These are phyloP conservation scores for Anabas testudineus DNA, from an alignment of 2,797 vertebrate species.

Conservation along the genomic window DNA sequence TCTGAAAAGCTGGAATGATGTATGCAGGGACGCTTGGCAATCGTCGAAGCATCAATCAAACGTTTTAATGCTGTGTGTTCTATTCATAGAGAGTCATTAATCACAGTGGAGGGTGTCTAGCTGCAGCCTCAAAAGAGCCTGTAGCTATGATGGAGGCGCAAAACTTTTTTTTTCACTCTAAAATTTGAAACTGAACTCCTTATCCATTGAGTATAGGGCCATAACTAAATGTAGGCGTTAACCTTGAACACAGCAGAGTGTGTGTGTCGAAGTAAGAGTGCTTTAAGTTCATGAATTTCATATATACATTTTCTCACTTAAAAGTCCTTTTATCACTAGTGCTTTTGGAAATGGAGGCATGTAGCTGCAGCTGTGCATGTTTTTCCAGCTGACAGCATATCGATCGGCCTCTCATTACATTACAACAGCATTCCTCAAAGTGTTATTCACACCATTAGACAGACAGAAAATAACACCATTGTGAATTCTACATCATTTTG, in stretches of 20 bases:
- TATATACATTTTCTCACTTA: conserved; percentile 18
- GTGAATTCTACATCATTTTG: conserved; percentile 64
- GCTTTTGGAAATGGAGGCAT: conserved; percentile 38
- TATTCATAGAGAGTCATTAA: conserved; percentile 78
- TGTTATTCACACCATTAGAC: conserved; percentile 76
- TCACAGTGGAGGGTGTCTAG: conserved; percentile 65
- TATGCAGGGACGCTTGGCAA: conserved; percentile 63
- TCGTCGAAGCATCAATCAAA: conserved; percentile 76
- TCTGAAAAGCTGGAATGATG: conserved; percentile 65
- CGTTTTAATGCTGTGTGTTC: conserved; percentile 65
- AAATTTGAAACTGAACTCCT: conserved; percentile 44
- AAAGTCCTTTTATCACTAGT: conserved; percentile 28
- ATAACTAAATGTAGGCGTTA: conserved; percentile 53
- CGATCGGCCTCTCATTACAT: conserved; percentile 73
- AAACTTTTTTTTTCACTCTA: conserved; percentile 48
- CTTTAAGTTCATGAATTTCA: conserved; percentile 10
- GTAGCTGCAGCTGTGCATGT: conserved; percentile 64
- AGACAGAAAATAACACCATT: conserved; percentile 70
- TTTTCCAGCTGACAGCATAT: conserved; percentile 67
- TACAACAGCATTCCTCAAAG: conserved; percentile 63
- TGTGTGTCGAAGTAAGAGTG: conserved; percentile 7
- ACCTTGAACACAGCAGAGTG: conserved; percentile 39
- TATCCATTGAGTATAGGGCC: conserved; percentile 30
- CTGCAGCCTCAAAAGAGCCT: conserved; percentile 58
- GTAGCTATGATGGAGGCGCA: conserved; percentile 41